phyloP scores from a whole-genome alignment of 2,113 vertebrate genomes.

The Sylvilagus bachmani region DNA sequence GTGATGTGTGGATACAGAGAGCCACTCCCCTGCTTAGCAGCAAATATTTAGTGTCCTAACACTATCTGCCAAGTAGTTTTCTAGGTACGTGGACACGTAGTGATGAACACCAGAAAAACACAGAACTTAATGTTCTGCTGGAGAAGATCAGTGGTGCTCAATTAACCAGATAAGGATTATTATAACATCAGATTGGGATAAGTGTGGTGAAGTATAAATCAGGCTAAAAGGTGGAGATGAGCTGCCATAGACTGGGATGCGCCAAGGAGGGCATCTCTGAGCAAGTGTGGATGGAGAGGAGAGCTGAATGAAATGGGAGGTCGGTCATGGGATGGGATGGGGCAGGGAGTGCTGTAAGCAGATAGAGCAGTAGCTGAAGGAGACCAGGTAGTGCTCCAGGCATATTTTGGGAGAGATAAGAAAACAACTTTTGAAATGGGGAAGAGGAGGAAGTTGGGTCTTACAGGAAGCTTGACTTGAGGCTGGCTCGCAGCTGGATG shows the following conservation, averaged over 20 bases:
- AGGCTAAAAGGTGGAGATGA: neutral
- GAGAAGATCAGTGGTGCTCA: neutral
- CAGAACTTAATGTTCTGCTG: neutral
- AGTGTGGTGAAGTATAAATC: neutral
- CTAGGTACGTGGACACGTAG: neutral
- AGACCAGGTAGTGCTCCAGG: neutral
- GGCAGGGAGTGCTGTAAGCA: neutral
- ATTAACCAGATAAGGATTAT: neutral
- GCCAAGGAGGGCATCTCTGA: neutral
- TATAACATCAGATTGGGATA: neutral
- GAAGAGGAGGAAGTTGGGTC: neutral
- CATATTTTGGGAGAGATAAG: neutral
- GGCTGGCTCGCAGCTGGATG: neutral
- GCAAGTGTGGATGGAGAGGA: neutral
- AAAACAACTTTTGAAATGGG: neutral
- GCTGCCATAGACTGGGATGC: neutral
- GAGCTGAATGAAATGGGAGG: neutral
- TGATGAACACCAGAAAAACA: neutral
- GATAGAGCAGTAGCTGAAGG: neutral
- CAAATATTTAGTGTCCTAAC: slow-evolving; percentile 6
- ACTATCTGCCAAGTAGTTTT: neutral
- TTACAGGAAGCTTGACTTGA: neutral
- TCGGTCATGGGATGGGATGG: no score
- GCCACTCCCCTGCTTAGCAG: neutral
- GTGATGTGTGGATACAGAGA: neutral